A percentile compares a stretch with the other conserved stretches of the same genome.
phyloP scores from a whole-genome alignment of 53 echinoderm and acorn worm genomes.

The Paelopatides confundens region DNA sequence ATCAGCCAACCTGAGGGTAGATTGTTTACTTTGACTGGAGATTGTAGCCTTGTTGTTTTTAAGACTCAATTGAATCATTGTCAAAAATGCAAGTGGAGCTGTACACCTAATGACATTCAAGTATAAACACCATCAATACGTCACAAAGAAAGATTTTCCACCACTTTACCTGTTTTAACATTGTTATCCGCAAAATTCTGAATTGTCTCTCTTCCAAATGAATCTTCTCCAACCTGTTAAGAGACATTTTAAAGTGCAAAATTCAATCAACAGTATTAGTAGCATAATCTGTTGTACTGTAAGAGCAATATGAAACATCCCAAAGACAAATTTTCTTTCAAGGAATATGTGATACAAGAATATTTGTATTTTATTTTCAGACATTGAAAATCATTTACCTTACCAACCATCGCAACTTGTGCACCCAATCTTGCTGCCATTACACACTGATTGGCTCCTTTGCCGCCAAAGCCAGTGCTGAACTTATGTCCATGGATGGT shows the following conservation, averaged over 20 bases:
- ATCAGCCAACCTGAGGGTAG: too few species aligned
- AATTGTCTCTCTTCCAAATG: background rate
- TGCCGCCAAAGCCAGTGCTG: slow-evolving; percentile 74
- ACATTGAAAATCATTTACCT: slow-evolving; percentile 43
- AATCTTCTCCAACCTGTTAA: slow-evolving; percentile 17
- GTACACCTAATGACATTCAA: too few species aligned
- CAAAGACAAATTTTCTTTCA: too few species aligned
- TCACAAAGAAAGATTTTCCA: too few species aligned
- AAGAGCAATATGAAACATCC: too few species aligned
- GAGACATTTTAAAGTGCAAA: background rate
- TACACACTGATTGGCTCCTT: slow-evolving; percentile 87
- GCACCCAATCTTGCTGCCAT: slow-evolving; percentile 84
- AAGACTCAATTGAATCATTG: too few species aligned
- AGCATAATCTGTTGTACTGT: too few species aligned
- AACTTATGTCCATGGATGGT: slow-evolving; percentile 83
- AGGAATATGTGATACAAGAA: background rate
- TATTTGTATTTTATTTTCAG: background rate
- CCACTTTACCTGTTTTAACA: background rate
- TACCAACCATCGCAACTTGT: slow-evolving; percentile 73
- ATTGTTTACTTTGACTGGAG: too few species aligned
- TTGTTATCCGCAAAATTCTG: slow-evolving; percentile 7
- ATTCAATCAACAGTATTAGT: too few species aligned
- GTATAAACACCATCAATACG: too few species aligned
- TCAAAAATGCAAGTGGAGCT: too few species aligned
- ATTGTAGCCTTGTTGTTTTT: too few species aligned